Evolutionary conservation across 1,140 invertebrate species (phyloP), one percentile per base, ranked within the genome.

Genomic region (Drosophila suzukii): DNA sequence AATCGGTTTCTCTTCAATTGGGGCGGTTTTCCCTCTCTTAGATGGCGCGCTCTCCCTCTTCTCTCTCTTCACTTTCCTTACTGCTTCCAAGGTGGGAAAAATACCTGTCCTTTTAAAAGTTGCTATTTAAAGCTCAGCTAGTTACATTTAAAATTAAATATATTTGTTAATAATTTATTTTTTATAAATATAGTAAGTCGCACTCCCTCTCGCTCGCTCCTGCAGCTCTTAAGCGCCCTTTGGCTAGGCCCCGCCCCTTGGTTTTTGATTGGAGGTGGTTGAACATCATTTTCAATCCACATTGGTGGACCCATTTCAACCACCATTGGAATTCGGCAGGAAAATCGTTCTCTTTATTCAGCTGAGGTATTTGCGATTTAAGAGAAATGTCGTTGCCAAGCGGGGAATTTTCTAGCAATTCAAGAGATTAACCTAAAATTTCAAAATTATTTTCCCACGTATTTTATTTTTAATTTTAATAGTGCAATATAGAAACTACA

Each of bases 251-350:
- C 30, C 65, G 60, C 65, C 65, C 61, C 13, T 27, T 3, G 11
- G 13, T 8, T 17, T 36, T 30, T 47, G 65, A 68, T 68, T 68
- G 65, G 65, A 36, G 46, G 59, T 63, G 63, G 36, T 34, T 32
- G 27, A 3, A 46, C 57, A 38, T 20, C 3, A 10, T 11, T 20
- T 20, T 46, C 17, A 20, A 24, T 46, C 44, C 36, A 27, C 46
- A 67, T 67, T 67, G 63, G 59, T 67, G 59, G 63, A 67, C 24
- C 17, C 44, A 11, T 24, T 39, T 55, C 17, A 56, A 51, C 59
- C 63, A 63, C 63, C 60, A 53, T 20, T 20, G 15, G 32, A 53
- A 20, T 20, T 39, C 43, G 11, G 3, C 4, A 0, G 10, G 10
- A 20, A 20, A 15, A 3, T 3, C 43, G 43, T 17, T 36, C 32